Evolutionary conservation across 1,140 invertebrate genomes (phyloP).

Genomic region (Drosophila ficusphila): DNA sequence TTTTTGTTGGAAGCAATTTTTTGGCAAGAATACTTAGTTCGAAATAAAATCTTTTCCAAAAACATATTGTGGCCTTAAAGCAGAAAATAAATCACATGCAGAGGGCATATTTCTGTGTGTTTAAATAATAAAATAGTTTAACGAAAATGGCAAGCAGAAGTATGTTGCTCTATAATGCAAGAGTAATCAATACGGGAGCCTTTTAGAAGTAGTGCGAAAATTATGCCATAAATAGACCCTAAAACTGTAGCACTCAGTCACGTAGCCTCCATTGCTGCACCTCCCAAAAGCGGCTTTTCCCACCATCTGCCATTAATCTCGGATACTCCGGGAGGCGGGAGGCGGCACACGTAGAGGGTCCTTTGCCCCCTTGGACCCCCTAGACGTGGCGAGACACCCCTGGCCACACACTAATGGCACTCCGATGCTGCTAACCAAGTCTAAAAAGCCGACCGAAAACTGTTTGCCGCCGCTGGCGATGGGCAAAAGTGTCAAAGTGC

Average conservation of each 20-base stretch:
- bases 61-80: too few relatives aligned
- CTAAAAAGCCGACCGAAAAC: slow-evolving; percentile 56
- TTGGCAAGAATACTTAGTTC: too few relatives aligned
- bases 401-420: slow-evolving; percentile 52
- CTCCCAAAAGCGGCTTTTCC: slow-evolving; percentile 43
- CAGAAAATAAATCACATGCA: too few relatives aligned
- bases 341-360: slow-evolving; percentile 36
- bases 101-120: too few relatives aligned
- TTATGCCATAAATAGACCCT: background rate
- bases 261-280: slow-evolving; percentile 26
- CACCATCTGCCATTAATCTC: slow-evolving; percentile 61
- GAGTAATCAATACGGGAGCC: background rate
- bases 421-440: slow-evolving; percentile 42
- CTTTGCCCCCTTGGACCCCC: background rate
- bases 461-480: slow-evolving; percentile 47
- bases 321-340: slow-evolving; percentile 30
- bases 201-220: too few relatives aligned
- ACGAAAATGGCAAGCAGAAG: too few relatives aligned
- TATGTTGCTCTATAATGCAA: background rate
- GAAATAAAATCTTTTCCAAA: too few relatives aligned
- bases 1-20: too few relatives aligned
- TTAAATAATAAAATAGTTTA: too few relatives aligned
- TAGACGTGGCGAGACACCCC: background rate
- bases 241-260: slow-evolving; percentile 49
- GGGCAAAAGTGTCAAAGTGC: slow-evolving; percentile 73